Base-by-base conservation (phyloP, 1,140 invertebrate species). In the Pissodes strobi region DNA sequence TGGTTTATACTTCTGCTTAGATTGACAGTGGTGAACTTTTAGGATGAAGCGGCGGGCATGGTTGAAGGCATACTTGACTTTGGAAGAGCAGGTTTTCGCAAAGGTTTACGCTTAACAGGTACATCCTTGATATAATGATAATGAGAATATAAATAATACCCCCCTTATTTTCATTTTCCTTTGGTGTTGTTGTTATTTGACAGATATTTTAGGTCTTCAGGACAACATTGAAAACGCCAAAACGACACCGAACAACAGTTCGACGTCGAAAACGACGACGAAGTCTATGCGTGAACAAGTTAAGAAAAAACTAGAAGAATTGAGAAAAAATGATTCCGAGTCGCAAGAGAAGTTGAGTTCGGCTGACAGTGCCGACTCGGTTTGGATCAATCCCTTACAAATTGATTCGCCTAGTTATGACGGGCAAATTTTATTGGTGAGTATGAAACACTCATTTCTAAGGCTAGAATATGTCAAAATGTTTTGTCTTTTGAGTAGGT, bases 1-100 rank as follows among this genome's bases (percentile, higher is more conserved):
- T n/a, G n/a, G n/a, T n/a, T n/a, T n/a, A n/a, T n/a, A n/a, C n/a
- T n/a, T n/a, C n/a, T n/a, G n/a, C n/a, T n/a, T n/a, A n/a, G n/a
- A 23, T 30, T 52, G 9, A 17, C 43, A 46, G 13, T 27, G 2
- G 21, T n/a, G 37, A 38, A 8, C 21, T 66, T 69, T 25, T 46
- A 84, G 82, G 82, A 84, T 57, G 83, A 84, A 72, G 83, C 82
- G 1, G 83, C 83, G 0, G 83, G 83, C 6, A 79, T 84, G 73
- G 83, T 85, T 75, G 83, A 84, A 69, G 83, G 83, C 5, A 77
- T 85, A 0, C 71, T 85, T 15, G 83, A 84, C 73, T 81, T 83
- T 61, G 83, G 83, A 19, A 81, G 82, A 49, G 82, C 83, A n/a
- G 81, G 82, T 1, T 70, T 84, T 13, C 79, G 81, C 69, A 85